phyloP scores from a whole-genome alignment of 2,113 vertebrate genomes.

The Erythrolamprus reginae region DNA sequence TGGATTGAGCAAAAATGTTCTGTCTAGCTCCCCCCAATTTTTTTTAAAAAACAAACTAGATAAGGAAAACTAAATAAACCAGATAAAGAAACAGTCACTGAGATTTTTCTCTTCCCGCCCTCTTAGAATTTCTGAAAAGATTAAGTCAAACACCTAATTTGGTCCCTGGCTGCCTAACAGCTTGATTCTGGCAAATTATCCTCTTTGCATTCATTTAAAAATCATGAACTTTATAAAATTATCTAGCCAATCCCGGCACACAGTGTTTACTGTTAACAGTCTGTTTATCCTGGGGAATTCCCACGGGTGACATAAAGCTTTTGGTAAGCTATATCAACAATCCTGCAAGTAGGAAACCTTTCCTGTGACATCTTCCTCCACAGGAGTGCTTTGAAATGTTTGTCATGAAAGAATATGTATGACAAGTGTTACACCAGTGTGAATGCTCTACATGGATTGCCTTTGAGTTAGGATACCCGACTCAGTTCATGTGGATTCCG shows the following conservation, averaged over 20 bases:
- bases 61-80: slow-evolving; percentile 17
- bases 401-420: not conserved
- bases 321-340: not conserved
- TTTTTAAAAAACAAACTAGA: not conserved
- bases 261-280: not conserved
- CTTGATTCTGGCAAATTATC: slow-evolving; percentile 16
- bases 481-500: not conserved
- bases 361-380: not conserved
- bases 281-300: not conserved
- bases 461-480: not conserved
- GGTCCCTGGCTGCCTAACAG: slow-evolving; percentile 20
- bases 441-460: not conserved
- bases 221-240: slow-evolving; percentile 32
- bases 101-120: not conserved
- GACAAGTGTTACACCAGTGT: not conserved
- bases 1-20: slow-evolving; percentile 27
- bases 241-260: slow-evolving; percentile 33
- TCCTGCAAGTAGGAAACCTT: not conserved
- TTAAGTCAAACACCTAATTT: slow-evolving; percentile 2
- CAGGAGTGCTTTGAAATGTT: not conserved
- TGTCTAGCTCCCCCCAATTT: slow-evolving; percentile 23
- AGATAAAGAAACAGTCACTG: slow-evolving; percentile 1
- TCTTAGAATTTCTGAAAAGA: not conserved
- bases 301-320: not conserved
- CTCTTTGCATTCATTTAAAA: slow-evolving; percentile 42